Conservation (phyloP, 1,140 invertebrate species). For the Drosophila quadrilineata region DNA sequence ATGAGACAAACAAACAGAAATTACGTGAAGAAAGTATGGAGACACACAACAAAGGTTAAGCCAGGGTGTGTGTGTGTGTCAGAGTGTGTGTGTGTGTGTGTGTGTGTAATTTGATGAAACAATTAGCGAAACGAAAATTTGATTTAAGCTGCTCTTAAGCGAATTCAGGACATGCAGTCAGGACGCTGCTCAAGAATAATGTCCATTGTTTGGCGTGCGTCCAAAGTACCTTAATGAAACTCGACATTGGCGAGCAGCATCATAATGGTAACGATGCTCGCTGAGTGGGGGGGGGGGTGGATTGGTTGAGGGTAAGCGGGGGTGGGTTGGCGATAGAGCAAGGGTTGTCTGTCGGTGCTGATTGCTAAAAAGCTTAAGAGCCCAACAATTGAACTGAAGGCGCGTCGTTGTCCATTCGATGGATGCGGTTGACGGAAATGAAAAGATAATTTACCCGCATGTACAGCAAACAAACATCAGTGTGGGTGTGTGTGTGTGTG, state of each 20-base stretch:
- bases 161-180: background rate
- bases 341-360: constrained; percentile 1
- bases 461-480: constrained; percentile 55
- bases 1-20: too few relatives aligned
- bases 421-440: constrained; percentile 60
- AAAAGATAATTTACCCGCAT: constrained; percentile 79
- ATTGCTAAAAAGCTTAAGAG: constrained; percentile 36
- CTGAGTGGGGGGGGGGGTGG: background rate
- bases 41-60: too few relatives aligned
- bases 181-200: too few relatives aligned
- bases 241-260: constrained; percentile 24
- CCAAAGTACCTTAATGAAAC: constrained; percentile 34
- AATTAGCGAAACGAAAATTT: constrained; percentile 44
- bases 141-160: constrained; percentile 39
- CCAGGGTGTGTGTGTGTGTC: background rate
- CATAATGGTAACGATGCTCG: too few relatives aligned
- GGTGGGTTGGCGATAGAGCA: background rate
- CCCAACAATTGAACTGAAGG: constrained; percentile 44
- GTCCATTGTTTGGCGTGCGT: constrained; percentile 18
- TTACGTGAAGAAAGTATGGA: too few relatives aligned
- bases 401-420: background rate
- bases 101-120: constrained; percentile 34
- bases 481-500: too few relatives aligned
- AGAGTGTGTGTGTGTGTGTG: background rate
- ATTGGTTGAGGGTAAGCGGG: background rate